phyloP scores from a whole-genome alignment of 2,797 vertebrate species.

The Sarcophilus harrisii region DNA sequence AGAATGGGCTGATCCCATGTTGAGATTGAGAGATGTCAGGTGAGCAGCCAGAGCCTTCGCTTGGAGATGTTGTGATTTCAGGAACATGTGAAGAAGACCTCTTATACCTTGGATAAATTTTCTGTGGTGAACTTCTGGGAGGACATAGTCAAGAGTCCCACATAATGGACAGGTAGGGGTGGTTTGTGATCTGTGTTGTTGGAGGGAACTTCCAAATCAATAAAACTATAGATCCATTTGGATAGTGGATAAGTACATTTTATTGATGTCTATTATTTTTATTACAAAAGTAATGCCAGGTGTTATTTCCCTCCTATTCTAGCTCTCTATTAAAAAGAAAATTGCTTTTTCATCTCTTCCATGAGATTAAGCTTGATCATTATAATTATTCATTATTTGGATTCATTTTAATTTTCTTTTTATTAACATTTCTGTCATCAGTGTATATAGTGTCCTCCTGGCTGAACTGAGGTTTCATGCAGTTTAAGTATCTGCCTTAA shows the following conservation, averaged over 20 bases:
- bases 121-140: not conserved
- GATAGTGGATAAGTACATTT: not conserved
- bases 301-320: not conserved
- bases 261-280: not conserved
- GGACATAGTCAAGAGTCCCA: not conserved
- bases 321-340: not conserved
- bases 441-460: not conserved
- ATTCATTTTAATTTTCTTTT: not conserved
- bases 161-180: not conserved
- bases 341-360: not conserved
- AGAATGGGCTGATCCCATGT: not conserved
- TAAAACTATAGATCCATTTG: not conserved
- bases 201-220: not conserved
- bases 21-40: not conserved
- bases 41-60: not conserved
- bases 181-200: not conserved
- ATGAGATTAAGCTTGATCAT: not conserved
- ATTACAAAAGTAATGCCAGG: not conserved
- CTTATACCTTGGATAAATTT: not conserved
- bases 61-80: not conserved
- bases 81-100: not conserved
- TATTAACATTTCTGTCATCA: not conserved
- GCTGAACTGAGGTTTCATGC: constrained; percentile 20
- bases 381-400: not conserved
- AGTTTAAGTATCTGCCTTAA: constrained; percentile 30